These are phyloP conservation scores for Parauchenoglanis ngamensis DNA, from an alignment of 2,797 vertebrate genomes.

Conservation along the genomic window DNA sequence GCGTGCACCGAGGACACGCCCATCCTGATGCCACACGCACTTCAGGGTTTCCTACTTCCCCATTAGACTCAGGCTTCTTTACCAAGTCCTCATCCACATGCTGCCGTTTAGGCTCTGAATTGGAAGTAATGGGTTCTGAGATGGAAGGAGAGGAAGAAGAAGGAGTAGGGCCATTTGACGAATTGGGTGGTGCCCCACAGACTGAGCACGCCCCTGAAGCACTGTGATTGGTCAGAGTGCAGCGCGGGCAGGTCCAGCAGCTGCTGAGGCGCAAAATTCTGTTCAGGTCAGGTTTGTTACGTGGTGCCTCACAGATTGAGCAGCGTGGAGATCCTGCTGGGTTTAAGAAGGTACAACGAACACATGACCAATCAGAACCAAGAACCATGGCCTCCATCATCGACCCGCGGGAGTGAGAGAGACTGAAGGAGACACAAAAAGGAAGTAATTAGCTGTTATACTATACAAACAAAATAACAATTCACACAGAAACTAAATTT, in stretches of 20 bases:
- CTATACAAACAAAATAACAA: not conserved
- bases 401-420: constrained; percentile 88
- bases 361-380: constrained; percentile 89
- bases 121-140: constrained; percentile 64
- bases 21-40: constrained; percentile 71
- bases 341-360: constrained; percentile 96
- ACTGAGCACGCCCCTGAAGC: constrained; percentile 87
- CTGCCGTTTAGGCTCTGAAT: constrained; percentile 66
- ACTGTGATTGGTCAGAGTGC: constrained; percentile 91
- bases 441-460: not conserved
- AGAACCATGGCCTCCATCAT: constrained; percentile 90
- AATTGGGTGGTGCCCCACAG: constrained; percentile 76
- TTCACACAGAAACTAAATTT: not conserved
- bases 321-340: constrained; percentile 87
- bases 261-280: constrained; percentile 94
- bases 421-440: constrained; percentile 69
- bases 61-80: not conserved
- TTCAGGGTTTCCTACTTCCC: constrained; percentile 49
- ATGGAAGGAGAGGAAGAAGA: constrained; percentile 49
- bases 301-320: constrained; percentile 95
- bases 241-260: constrained; percentile 91
- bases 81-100: constrained; percentile 70
- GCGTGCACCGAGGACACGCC: constrained; percentile 93
- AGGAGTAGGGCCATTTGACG: constrained; percentile 67
- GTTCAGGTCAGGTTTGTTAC: constrained; percentile 94